phyloP scores from a whole-genome alignment of 2,888 invertebrate genomes.

The Coleophora flavipennella region DNA sequence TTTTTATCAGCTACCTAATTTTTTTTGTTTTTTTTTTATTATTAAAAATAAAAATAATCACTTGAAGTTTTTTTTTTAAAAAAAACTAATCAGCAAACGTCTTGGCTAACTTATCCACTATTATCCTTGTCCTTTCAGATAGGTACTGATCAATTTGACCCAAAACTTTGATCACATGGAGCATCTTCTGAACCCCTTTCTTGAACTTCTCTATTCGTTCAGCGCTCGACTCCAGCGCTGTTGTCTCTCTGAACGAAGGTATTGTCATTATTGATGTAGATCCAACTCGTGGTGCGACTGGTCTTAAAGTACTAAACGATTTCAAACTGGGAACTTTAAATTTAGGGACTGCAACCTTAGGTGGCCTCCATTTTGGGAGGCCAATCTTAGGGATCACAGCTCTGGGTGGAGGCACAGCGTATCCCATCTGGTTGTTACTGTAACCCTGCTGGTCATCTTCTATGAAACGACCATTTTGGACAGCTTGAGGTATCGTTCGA shows the following conservation, averaged over 20 bases:
- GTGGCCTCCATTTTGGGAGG: constrained; percentile 36
- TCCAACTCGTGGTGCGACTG: constrained; percentile 36
- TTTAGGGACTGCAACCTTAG: constrained; percentile 36
- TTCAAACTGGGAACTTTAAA: constrained; percentile 15
- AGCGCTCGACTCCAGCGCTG: constrained; percentile 45
- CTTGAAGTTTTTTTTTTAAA: too few species aligned
- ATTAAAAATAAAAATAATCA: too few species aligned
- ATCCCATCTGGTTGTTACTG: constrained; percentile 37
- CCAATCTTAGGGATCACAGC: constrained; percentile 36
- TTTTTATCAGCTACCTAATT: too few species aligned
- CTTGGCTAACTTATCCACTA: constrained; percentile 53
- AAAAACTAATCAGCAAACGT: constrained; percentile 40
- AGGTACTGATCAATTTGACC: constrained; percentile 57
- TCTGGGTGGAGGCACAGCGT: constrained; percentile 41
- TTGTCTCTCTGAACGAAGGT: constrained; percentile 21
- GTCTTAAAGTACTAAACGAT: constrained; percentile 10
- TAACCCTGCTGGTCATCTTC: constrained; percentile 39
- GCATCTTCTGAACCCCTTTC: constrained; percentile 57
- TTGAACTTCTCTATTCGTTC: constrained; percentile 57
- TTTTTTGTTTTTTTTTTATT: too few species aligned
- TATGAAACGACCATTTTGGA: constrained; percentile 47
- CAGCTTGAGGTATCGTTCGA: constrained; percentile 45
- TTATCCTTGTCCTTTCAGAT: constrained; percentile 52
- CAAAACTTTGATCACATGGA: constrained; percentile 55
- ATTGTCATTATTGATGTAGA: constrained; percentile 25